phyloP scores from a whole-genome alignment of 2,113 vertebrate species.

The Dromaius novaehollandiae region DNA sequence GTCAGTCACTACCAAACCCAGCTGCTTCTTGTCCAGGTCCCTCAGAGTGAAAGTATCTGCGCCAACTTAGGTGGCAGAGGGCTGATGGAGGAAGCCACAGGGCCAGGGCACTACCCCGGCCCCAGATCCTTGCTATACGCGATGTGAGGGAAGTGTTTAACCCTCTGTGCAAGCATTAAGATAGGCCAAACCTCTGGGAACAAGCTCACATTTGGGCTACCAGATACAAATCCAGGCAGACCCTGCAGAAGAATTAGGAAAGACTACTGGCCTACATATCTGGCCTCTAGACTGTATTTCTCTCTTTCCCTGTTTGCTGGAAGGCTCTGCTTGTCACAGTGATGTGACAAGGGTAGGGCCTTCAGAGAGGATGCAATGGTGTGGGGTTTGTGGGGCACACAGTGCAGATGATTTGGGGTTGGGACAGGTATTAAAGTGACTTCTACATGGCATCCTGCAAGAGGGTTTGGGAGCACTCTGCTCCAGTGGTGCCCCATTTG shows the following conservation, averaged over 20 bases:
- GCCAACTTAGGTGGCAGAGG: not conserved
- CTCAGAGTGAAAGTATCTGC: not conserved
- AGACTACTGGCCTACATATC: not conserved
- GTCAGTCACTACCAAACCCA: not conserved
- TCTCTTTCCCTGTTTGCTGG: not conserved
- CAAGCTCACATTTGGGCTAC: not conserved
- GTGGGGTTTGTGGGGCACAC: not conserved
- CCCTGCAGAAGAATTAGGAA: not conserved
- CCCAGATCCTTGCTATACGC: not conserved
- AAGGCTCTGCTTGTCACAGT: not conserved
- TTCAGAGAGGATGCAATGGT: not conserved
- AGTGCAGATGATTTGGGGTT: not conserved
- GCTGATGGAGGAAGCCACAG: not conserved
- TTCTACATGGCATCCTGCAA: not conserved
- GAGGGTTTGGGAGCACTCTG: not conserved
- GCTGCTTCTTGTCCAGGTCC: not conserved
- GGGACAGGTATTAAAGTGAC: not conserved
- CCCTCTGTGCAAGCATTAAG: not conserved
- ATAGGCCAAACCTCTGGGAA: not conserved
- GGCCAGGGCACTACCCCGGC: not conserved
- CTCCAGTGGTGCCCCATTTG: not conserved
- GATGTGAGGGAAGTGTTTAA: not conserved
- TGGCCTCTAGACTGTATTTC: not conserved
- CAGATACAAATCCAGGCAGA: not conserved
- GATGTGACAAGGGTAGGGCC: not conserved